Base-by-base conservation (phyloP, 2,797 vertebrate species). In the Gobionotothen gibberifrons region DNA sequence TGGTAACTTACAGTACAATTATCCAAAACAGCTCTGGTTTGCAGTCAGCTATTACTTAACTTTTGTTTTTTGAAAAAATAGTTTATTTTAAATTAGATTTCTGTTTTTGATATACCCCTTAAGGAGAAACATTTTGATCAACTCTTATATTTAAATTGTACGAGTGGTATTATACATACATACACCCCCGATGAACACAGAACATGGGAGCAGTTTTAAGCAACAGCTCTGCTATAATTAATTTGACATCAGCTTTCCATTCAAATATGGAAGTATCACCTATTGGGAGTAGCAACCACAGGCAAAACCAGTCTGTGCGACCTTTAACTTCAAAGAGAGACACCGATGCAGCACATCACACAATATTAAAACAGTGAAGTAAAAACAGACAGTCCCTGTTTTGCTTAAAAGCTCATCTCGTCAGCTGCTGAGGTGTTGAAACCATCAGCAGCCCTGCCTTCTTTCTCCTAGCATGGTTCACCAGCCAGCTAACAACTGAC, bases 401-500 rank as follows among this genome's bases (percentile, higher is more conserved):
- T 48, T 42, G 14, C 10, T 70, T 32, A 56, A 58, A 43, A 53
- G 16, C 58, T 78, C 21, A 39, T 74, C 56, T 44, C 75, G 69
- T 39, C 83, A 83, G 70, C 51, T 81, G 75, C 58, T 75, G 54
- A 79, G 53, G 54, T 57, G 47, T 75, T 79, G 65, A 59, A 78
- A 78, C 66, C 57, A 85, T 81, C 74, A 90, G 56, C 75, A 76
- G 68, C 71, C 78, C 76, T 78, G 63, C 75, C 69, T 76, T 71
- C 48, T 49, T 60, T 69, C 65, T 63, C 51, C 47, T 69, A 78
- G 69, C 75, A 83, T 85, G 76, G 72, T 64, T 85, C 82, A 69
- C 70, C 74, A 76, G 46, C 48, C 59, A 74, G 85, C 85, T 89
- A 55, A 48, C 72, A 49, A 79, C 81, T 87, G 77, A 70, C 72